Percentiles rank a stretch among this genome's conserved stretches.
Conservation (phyloP, 1,140 invertebrate genomes). For the Tenebrio molitor region DNA sequence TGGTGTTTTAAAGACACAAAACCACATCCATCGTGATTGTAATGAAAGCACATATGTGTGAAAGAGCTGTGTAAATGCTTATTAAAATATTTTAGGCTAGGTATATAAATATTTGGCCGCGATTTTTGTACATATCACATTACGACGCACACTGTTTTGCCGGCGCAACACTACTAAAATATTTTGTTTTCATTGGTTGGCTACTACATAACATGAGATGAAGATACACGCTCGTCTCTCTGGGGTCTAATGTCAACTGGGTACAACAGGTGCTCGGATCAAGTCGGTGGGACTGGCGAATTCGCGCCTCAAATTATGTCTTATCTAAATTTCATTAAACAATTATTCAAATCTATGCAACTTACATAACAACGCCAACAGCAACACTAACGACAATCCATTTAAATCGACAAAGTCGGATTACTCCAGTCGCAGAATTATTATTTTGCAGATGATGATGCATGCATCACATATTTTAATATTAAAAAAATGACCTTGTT, state of each 20-base stretch:
- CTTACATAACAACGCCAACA: too few species aligned
- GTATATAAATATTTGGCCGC: constrained; percentile 22
- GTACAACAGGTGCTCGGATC: constrained; percentile 40
- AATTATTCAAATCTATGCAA: too few species aligned
- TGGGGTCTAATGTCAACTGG: background rate
- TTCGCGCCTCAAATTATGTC: background rate
- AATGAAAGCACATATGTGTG: constrained; percentile 6
- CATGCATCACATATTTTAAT: too few species aligned
- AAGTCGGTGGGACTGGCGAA: background rate
- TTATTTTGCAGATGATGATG: too few species aligned
- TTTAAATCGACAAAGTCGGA: background rate
- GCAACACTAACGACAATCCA: too few species aligned
- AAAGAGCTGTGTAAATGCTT: background rate
- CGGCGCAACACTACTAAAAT: constrained; percentile 51
- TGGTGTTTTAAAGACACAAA: constrained; percentile 44
- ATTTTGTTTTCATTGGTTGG: constrained; percentile 37
- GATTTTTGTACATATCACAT: constrained; percentile 51
- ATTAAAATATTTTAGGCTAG: constrained; percentile 9
- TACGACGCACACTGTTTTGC: constrained; percentile 49
- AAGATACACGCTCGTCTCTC: background rate
- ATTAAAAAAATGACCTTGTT: too few species aligned
- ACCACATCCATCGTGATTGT: background rate
- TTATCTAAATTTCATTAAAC: too few species aligned
- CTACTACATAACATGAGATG: background rate
- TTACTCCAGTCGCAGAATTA: background rate